These are phyloP conservation scores for Catostylus mosaicus DNA, from an alignment of 30 jellyfish, hydroid and myxozoan species.

Conservation along the genomic window DNA sequence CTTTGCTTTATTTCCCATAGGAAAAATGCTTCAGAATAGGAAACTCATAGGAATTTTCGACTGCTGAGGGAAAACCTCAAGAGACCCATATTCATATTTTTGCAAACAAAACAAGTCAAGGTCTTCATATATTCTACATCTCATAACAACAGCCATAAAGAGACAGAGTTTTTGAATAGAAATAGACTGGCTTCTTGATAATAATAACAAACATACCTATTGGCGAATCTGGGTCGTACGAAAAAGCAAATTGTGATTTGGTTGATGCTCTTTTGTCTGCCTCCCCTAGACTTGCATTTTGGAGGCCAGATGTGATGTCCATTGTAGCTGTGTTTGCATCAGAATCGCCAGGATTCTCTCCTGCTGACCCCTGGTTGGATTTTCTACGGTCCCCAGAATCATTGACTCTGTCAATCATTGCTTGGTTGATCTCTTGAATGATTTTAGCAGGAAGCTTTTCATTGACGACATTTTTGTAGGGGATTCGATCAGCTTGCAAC, in stretches of 20 bases:
- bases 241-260: conserved; percentile 72
- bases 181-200: too few relatives aligned
- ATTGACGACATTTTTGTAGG: conserved; percentile 4
- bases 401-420: conserved; percentile 41
- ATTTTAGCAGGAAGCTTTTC: conserved; percentile 45
- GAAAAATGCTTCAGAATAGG: too few relatives aligned
- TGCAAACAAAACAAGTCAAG: too few relatives aligned
- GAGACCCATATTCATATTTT: too few relatives aligned
- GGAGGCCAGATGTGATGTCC: neutral
- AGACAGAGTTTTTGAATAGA: too few relatives aligned
- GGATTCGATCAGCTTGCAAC: neutral
- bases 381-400: conserved; percentile 60
- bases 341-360: neutral
- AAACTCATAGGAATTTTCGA: too few relatives aligned
- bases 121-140: too few relatives aligned
- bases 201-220: conserved; percentile 68
- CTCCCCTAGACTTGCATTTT: conserved; percentile 12
- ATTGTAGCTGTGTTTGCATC: conserved; percentile 1
- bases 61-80: too few relatives aligned
- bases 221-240: conserved; percentile 85
- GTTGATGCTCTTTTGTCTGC: conserved; percentile 35
- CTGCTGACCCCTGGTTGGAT: neutral
- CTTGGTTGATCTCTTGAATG: conserved; percentile 48
- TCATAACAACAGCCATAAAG: too few relatives aligned
- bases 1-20: too few relatives aligned